Evolutionary conservation across 2,888 invertebrate species (phyloP).

Genomic region (Cheilosia pagana): DNA sequence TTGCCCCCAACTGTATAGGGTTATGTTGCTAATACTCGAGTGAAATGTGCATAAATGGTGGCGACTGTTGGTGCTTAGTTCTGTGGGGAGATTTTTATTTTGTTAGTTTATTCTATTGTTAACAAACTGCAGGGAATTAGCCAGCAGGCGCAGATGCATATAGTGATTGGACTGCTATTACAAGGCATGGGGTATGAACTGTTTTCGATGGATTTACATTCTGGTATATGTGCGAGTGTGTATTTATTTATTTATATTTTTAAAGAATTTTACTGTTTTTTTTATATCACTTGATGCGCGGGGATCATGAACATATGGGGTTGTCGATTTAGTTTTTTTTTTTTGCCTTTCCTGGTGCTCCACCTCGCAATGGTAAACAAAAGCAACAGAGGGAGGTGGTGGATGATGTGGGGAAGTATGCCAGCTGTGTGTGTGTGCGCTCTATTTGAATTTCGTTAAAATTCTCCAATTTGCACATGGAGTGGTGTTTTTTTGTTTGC

Average conservation of each 20-base stretch:
- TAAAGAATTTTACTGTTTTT: constrained; percentile 51
- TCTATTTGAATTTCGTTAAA: constrained; percentile 74
- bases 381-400: constrained; percentile 30
- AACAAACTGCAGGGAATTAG: constrained; percentile 75
- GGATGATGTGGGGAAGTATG: constrained; percentile 20
- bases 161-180: constrained; percentile 56
- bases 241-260: constrained; percentile 62
- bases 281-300: background rate
- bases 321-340: constrained; percentile 27
- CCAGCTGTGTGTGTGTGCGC: constrained; percentile 22
- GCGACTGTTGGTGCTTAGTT: constrained; percentile 35
- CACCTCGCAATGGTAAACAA: constrained; percentile 61
- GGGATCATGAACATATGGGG: constrained; percentile 53
- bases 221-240: constrained; percentile 1
- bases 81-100: constrained; percentile 59
- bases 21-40: constrained; percentile 66
- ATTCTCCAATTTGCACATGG: constrained; percentile 67
- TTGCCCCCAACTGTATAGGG: constrained; percentile 21
- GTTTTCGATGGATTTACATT: constrained; percentile 34
- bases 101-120: constrained; percentile 70
- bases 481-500: constrained; percentile 61
- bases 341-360: constrained; percentile 7
- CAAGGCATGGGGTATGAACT: constrained; percentile 52
- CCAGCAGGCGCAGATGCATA: constrained; percentile 37
- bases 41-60: constrained; percentile 68